Conservation (phyloP, 2,797 vertebrate species). For the Etheostoma nigrum region DNA sequence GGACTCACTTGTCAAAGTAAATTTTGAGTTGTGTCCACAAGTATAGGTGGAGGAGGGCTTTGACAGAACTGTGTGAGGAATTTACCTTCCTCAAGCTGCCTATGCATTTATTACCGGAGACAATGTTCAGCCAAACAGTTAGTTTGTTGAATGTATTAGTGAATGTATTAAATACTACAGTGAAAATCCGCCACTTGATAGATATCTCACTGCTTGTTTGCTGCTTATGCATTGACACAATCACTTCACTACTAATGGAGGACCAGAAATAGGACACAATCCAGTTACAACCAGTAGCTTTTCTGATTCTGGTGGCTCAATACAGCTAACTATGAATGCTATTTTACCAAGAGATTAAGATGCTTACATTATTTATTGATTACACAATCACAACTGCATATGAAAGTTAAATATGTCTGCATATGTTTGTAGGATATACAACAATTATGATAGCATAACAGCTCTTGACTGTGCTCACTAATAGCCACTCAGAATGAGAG, state of each 20-base stretch:
- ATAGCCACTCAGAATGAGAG: constrained; percentile 62
- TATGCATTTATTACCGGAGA: constrained; percentile 18
- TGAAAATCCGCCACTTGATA: not conserved
- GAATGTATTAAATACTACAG: not conserved
- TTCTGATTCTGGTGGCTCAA: constrained; percentile 23
- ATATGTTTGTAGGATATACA: constrained; percentile 5
- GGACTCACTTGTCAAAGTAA: constrained; percentile 61
- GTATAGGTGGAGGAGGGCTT: constrained; percentile 13
- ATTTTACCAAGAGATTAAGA: constrained; percentile 26
- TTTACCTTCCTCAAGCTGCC: not conserved
- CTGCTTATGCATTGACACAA: constrained; percentile 15
- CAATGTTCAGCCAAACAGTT: not conserved
- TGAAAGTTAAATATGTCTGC: not conserved
- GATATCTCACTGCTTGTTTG: constrained; percentile 12
- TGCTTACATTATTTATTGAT: constrained; percentile 42
- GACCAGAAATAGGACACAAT: constrained; percentile 49
- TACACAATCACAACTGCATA: constrained; percentile 3
- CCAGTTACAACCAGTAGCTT: constrained; percentile 44
- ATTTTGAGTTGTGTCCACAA: constrained; percentile 52
- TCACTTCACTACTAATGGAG: constrained; percentile 15
- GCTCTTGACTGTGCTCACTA: constrained; percentile 41
- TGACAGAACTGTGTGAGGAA: constrained; percentile 34
- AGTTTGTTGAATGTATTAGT: not conserved
- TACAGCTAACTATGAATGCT: not conserved
- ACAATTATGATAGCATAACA: constrained; percentile 9